Evolutionary conservation across 2,113 vertebrate genomes (phyloP).

Genomic region (Marcusenius ussheri): DNA sequence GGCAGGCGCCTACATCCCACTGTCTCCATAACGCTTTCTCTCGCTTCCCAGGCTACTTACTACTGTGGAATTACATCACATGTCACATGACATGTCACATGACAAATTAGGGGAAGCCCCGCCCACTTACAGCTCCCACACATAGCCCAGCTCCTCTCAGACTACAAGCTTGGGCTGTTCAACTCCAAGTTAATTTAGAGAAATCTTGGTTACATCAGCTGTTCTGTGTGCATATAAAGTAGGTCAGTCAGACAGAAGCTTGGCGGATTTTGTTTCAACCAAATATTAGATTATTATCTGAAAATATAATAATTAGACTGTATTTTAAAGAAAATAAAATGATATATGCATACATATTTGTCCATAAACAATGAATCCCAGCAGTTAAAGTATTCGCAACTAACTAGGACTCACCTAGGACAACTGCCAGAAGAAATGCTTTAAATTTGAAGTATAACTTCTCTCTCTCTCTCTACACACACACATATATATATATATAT

Average conservation of each 20-base stretch:
- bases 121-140: background rate
- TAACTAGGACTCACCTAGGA: background rate
- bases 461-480: no score
- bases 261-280: background rate
- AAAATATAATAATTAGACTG: background rate
- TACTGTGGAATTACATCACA: background rate
- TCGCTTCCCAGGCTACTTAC: background rate
- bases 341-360: background rate
- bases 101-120: background rate
- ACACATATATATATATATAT: no score
- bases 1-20: background rate
- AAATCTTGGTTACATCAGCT: background rate
- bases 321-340: background rate
- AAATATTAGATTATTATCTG: background rate
- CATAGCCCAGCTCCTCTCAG: background rate
- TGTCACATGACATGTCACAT: constrained; percentile 2
- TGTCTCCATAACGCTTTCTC: background rate
- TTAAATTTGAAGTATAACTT: background rate
- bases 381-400: background rate
- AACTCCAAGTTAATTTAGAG: background rate
- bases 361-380: background rate
- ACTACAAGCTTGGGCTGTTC: background rate
- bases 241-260: background rate
- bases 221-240: background rate
- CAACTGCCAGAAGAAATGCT: background rate